phyloP scores from a whole-genome alignment of 1,140 invertebrate genomes.

The Lepidurus apus region DNA sequence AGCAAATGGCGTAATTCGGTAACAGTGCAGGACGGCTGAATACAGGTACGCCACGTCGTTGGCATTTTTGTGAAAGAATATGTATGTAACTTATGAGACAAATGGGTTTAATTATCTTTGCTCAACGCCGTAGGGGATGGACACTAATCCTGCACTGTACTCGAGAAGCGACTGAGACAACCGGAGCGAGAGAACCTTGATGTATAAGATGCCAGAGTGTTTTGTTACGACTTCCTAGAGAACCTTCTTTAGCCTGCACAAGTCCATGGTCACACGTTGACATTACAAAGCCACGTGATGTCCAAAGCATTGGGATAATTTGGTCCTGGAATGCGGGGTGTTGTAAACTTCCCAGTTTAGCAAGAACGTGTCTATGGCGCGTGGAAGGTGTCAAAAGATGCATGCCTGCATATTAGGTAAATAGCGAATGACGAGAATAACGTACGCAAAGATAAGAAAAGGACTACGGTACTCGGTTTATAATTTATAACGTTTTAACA shows the following conservation, averaged over 20 bases:
- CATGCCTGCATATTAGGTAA: not conserved
- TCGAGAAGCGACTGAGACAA: not conserved
- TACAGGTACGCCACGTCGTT: not conserved
- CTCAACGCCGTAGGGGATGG: too few relatives aligned
- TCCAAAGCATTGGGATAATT: not conserved
- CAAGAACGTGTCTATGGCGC: not conserved
- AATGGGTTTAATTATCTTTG: too few relatives aligned
- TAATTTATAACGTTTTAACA: not conserved
- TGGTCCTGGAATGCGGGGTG: not conserved
- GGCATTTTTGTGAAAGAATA: not conserved
- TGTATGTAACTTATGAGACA: not conserved
- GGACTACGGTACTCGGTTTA: not conserved
- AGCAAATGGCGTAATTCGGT: conserved; percentile 28
- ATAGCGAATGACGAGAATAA: not conserved
- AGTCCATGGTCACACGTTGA: conserved; percentile 6
- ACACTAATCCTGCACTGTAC: not conserved
- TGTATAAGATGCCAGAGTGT: not conserved
- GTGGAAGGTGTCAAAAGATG: not conserved
- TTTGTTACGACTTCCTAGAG: conserved; percentile 2
- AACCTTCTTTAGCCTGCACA: conserved; percentile 4
- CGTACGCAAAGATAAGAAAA: not conserved
- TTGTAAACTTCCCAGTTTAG: conserved; percentile 11
- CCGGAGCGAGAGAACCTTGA: not conserved
- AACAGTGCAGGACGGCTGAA: conserved; percentile 30
- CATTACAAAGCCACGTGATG: conserved; percentile 10